Base-by-base conservation (phyloP, 2,888 invertebrate species). In the Drosophila eohydei region DNA sequence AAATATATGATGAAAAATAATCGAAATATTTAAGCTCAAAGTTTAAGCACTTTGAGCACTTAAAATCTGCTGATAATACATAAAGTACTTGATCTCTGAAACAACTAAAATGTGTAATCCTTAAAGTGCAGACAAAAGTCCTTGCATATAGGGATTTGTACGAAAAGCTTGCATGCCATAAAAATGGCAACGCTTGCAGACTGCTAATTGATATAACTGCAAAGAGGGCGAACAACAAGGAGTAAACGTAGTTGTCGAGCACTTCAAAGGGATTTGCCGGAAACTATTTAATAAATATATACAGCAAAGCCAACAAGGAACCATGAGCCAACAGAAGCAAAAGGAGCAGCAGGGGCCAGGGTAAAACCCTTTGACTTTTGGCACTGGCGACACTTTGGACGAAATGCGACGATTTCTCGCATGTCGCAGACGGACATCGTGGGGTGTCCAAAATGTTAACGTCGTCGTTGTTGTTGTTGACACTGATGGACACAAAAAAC, bases 251-350 rank as follows among this genome's bases (percentile, higher is more conserved):
- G 63, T 61, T 66, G 80, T 71, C 51, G 62, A 58, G 66, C 76
- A 80, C 66, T 80, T 80, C 64, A 76, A 69, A 70, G 71, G 83
- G 81, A 83, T 81, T 81, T 81, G 71, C 62, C 64, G 51, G 43
- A 68, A 76, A 83, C 67, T 78, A 69, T 80, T 80, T 80, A 80
- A 80, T 80, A 75, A 74, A 78, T 73, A 71, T 68, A 63, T 36
- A 59, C 50, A 41, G 40, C 14, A 7, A 36, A 52, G 36, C 14
- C 34, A 51, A 11, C 50, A 34, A 50, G 16, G n/a, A 0, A 51
- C 2, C 6, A 21, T 14, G 14, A 16, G 41, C 4, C 14, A 16
- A 7, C 4, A 21, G 9, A 2, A 44, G 16, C 14, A 3, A 30
- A 6, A 30, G 38, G 4, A 21, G 40, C 9, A 55, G 14, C 14